A percentile compares a stretch with the other conserved stretches of the same genome.
These are phyloP conservation scores for Bucco capensis DNA, from an alignment of 2,113 vertebrate genomes.

Conservation along the genomic window DNA sequence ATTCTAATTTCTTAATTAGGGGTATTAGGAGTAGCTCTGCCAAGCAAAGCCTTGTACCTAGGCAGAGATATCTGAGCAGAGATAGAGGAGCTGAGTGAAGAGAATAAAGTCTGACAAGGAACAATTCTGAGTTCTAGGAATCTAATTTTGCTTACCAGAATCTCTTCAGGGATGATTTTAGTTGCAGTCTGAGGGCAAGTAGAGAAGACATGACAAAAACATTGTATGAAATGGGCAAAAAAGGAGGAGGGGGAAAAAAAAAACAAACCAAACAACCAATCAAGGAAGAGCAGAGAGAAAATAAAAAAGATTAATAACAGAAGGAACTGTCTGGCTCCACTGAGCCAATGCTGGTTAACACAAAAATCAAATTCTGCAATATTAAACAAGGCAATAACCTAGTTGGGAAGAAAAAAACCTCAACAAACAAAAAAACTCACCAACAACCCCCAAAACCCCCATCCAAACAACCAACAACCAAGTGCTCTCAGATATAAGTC, in stretches of 20 bases:
- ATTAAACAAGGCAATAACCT: slow-evolving; percentile 13
- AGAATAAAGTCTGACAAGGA: slow-evolving; percentile 5
- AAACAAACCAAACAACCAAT: too few relatives aligned
- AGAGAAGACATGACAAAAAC: background rate
- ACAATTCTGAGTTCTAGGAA: background rate
- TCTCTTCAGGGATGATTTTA: slow-evolving; percentile 9
- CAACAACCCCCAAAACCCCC: too few relatives aligned
- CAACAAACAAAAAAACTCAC: too few relatives aligned
- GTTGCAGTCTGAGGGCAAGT: background rate
- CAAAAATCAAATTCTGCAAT: slow-evolving; percentile 26
- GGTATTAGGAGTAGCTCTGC: background rate
- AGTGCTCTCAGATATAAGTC: background rate
- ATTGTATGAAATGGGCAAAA: background rate
- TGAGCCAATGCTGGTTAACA: background rate
- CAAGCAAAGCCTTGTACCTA: background rate
- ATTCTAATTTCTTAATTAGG: background rate
- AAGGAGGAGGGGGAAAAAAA: too few relatives aligned
- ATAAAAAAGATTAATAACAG: background rate
- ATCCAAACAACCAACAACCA: background rate
- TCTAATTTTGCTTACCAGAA: slow-evolving; percentile 20
- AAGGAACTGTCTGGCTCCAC: background rate
- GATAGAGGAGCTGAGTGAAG: background rate
- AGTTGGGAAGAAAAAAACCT: background rate
- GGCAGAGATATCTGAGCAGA: background rate
- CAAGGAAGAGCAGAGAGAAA: background rate